A percentile compares a stretch with the other conserved stretches of the same genome.
These are phyloP conservation scores for Azorinus chamasolen DNA, from an alignment of 2,888 invertebrate genomes.

Conservation along the genomic window DNA sequence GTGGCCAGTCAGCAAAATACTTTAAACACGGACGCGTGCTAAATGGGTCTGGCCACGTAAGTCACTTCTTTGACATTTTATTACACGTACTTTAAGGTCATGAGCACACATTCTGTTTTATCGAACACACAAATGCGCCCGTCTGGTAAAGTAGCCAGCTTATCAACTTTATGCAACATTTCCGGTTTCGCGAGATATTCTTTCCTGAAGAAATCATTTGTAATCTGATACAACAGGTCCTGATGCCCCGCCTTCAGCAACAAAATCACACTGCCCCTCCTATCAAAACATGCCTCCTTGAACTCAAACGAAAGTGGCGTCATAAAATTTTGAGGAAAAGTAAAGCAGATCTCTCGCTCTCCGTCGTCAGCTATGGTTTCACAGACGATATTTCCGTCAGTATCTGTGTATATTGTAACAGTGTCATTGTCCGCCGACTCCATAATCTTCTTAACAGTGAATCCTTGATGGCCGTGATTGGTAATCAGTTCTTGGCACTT, in stretches of 20 bases:
- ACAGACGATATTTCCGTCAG: constrained; percentile 48
- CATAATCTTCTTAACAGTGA: constrained; percentile 45
- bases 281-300: constrained; percentile 57
- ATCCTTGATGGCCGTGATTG: constrained; percentile 34
- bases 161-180: constrained; percentile 61
- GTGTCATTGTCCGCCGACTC: constrained; percentile 49
- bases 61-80: no score
- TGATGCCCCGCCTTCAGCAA: constrained; percentile 33
- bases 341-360: constrained; percentile 35
- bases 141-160: constrained; percentile 55
- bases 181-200: constrained; percentile 61
- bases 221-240: constrained; percentile 50
- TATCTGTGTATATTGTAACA: constrained; percentile 34
- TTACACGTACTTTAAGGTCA: constrained; percentile 53
- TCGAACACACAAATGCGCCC: constrained; percentile 60
- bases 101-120: constrained; percentile 55
- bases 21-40: no score
- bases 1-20: no score
- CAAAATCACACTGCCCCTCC: constrained; percentile 45
- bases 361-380: constrained; percentile 45
- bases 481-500: constrained; percentile 40
- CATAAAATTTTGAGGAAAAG: constrained; percentile 31
- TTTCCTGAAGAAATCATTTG: constrained; percentile 24
- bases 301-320: constrained; percentile 27
- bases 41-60: no score